Percentiles rank a stretch among this genome's conserved stretches.
Evolutionary conservation across 2,797 vertebrate genomes (phyloP).

Genomic region (Neostethus bicornis): DNA sequence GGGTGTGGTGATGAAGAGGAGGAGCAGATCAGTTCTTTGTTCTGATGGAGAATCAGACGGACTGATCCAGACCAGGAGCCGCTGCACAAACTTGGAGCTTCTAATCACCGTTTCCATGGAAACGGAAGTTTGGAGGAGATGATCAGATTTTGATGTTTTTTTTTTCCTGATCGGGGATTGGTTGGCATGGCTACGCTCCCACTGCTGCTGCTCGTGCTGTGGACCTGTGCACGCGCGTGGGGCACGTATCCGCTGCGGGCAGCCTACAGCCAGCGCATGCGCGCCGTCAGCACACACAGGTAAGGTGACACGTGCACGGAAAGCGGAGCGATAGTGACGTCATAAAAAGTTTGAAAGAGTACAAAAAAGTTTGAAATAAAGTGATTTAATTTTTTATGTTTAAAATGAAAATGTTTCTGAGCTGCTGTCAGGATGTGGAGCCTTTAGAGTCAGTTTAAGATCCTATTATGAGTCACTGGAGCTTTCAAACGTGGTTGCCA

Average conservation of each 20-base stretch:
- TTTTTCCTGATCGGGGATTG: constrained; percentile 4
- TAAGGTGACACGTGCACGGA: constrained; percentile 54
- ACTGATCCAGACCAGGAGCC: too few relatives aligned
- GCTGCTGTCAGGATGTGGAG: too few relatives aligned
- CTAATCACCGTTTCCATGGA: constrained; percentile 47
- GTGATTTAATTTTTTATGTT: too few relatives aligned
- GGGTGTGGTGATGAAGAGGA: background rate
- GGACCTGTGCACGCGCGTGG: constrained; percentile 45
- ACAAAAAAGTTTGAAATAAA: too few relatives aligned
- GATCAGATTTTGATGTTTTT: too few relatives aligned
- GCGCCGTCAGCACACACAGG: constrained; percentile 70
- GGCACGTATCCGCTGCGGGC: constrained; percentile 59
- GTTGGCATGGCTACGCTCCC: constrained; percentile 55
- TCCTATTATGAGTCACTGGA: too few relatives aligned
- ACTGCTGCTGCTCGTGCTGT: constrained; percentile 55
- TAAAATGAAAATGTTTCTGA: too few relatives aligned
- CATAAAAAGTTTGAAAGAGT: constrained; percentile 9
- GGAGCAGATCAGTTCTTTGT: background rate
- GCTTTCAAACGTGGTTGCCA: too few relatives aligned
- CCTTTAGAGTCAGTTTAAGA: too few relatives aligned
- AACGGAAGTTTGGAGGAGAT: constrained; percentile 19
- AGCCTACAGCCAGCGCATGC: constrained; percentile 65
- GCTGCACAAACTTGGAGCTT: too few relatives aligned
- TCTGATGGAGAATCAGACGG: too few relatives aligned
- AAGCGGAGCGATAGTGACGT: constrained; percentile 18